phyloP scores from a whole-genome alignment of 2,797 vertebrate species.

The Poecilia velifera region DNA sequence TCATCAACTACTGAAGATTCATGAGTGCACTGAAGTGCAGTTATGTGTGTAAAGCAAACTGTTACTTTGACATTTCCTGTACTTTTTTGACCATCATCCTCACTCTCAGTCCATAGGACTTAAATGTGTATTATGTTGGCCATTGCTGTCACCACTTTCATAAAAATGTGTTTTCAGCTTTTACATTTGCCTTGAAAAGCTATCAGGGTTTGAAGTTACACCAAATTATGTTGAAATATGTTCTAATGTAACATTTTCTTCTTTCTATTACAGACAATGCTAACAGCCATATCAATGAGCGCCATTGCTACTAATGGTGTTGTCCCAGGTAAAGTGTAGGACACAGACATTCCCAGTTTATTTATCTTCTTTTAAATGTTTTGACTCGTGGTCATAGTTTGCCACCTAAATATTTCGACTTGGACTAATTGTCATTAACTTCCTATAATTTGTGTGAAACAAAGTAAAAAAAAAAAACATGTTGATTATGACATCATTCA shows the following conservation, averaged over 20 bases:
- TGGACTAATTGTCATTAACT: too few relatives aligned
- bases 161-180: not conserved
- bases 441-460: too few relatives aligned
- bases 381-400: not conserved
- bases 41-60: not conserved
- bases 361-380: not conserved
- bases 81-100: not conserved
- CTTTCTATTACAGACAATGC: conserved; percentile 87
- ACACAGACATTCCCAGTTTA: not conserved
- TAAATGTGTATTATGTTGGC: not conserved
- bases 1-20: not conserved
- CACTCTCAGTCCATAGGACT: not conserved
- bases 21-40: not conserved
- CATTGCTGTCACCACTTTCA: not conserved
- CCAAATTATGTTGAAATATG: not conserved
- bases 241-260: conserved; percentile 21
- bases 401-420: too few relatives aligned
- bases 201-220: not conserved
- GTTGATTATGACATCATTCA: too few relatives aligned
- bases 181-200: not conserved
- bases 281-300: conserved; percentile 99
- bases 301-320: conserved; percentile 99
- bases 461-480: too few relatives aligned
- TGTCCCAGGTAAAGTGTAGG: conserved; percentile 88
- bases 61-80: not conserved